Evolutionary conservation across 2,113 vertebrate genomes (phyloP), one percentile per base, ranked within the genome.

Genomic region (Apaloderma vittatum): DNA sequence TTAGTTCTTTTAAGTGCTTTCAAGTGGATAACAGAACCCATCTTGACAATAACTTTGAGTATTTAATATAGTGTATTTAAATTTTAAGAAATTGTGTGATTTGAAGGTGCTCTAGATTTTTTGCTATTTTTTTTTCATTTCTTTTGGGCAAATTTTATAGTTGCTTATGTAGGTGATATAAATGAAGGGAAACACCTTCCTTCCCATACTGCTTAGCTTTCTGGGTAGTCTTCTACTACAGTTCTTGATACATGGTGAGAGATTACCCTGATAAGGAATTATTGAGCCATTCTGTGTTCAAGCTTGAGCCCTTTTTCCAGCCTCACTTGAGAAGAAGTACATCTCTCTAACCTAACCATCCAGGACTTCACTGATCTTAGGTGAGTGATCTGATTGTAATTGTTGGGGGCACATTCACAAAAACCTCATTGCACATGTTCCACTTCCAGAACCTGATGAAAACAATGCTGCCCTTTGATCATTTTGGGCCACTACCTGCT

Each of bases 31-130:
- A 17, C 8, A 81, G 18, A 74, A 70, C 4, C 3, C 52, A 36
- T 8, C 23, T 34, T 45, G 40, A 61, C 34, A 66, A 62, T 37
- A 76, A 49, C 3, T 59, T n/a, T 63, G 8, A 43, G 2, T 66
- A n/a, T 36, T 14, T 4, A 59, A 27, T n/a, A 55, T 0, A 0
- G 3, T 36, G 2, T 24, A 68, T 58, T 67, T 72, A 57, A 52
- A 1, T 37, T 80, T 15, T 9, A n/a, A 27, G n/a, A 57, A 43
- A 11, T 1, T 22, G 12, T 45, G 9, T 16, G 52, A 72, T 73
- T 32, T 51, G 45, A 23, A 77, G 46, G 2, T 0, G 36, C 52
- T 87, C 76, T 68, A 58, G 37, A 57, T 1, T 3, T 46, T 72
- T 46, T 37, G 2, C 7, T 34, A 2, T 45, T 24, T 63, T 57